These are phyloP conservation scores for Chymomyza fuscimana DNA, from an alignment of 2,888 invertebrate genomes.

Conservation along the genomic window DNA sequence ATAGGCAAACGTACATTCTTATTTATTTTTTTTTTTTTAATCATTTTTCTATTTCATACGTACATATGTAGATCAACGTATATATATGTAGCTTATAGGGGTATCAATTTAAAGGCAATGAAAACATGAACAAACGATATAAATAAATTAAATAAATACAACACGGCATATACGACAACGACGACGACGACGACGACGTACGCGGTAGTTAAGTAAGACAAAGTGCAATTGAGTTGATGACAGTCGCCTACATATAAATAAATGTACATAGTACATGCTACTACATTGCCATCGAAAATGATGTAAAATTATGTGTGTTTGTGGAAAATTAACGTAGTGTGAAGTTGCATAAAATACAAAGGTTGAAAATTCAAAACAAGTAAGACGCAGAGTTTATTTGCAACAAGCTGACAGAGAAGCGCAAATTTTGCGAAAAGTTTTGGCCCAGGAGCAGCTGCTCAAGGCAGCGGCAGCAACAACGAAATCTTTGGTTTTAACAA, in stretches of 20 bases:
- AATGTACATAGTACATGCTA: constrained; percentile 16
- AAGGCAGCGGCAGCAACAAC: constrained; percentile 4
- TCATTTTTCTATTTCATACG: neutral
- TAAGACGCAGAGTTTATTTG: no score
- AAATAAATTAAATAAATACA: neutral
- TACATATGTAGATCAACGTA: neutral
- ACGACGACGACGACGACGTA: constrained; percentile 6
- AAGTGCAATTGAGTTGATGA: constrained; percentile 50
- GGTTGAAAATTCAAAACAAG: neutral
- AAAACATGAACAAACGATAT: neutral
- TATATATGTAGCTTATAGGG: neutral
- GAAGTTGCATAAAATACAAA: constrained; percentile 19
- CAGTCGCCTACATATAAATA: constrained; percentile 53
- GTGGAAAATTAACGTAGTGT: constrained; percentile 63
- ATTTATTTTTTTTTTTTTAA: neutral
- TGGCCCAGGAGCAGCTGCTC: neutral
- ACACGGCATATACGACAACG: neutral
- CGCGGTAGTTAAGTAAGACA: constrained; percentile 44
- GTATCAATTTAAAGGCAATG: neutral
- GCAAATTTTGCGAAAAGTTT: no score
- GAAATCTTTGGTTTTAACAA: constrained; percentile 34
- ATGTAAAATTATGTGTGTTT: constrained; percentile 46
- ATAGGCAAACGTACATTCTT: neutral
- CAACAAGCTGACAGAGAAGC: no score
- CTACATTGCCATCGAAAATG: neutral